Conservation (phyloP, 2,888 invertebrate species). For the Junonia oenone region DNA sequence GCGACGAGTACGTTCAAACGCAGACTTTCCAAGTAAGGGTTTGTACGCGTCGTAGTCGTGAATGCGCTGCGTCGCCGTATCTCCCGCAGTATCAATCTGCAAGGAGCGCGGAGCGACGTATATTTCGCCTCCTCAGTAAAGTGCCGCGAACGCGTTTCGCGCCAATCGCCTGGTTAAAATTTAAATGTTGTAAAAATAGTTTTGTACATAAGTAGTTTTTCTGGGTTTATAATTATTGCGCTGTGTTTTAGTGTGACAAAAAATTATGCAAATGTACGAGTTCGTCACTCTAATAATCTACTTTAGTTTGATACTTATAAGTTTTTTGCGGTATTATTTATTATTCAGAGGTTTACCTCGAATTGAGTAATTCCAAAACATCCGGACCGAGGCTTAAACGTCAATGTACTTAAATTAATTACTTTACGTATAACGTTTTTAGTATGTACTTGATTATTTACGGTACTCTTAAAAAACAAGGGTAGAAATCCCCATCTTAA, state of each 20-base stretch:
- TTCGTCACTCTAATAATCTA: not conserved
- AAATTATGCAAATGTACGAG: no score
- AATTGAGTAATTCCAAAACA: not conserved
- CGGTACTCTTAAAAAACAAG: not conserved
- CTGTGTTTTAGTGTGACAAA: not conserved
- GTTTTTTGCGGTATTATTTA: not conserved
- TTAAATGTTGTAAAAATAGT: no score
- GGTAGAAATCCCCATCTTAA: slow-evolving; percentile 30
- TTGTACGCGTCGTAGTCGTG: not conserved
- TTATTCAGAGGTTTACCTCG: no score
- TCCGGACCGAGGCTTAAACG: not conserved
- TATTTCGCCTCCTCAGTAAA: slow-evolving; percentile 30
- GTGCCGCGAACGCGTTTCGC: slow-evolving; percentile 36
- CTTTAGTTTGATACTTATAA: not conserved
- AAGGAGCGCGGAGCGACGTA: slow-evolving; percentile 55
- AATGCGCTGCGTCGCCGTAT: not conserved
- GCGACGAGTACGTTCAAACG: no score
- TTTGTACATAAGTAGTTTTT: no score
- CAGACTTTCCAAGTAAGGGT: no score
- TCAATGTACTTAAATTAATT: not conserved
- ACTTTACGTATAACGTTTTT: not conserved
- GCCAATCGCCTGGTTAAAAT: not conserved
- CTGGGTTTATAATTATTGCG: no score
- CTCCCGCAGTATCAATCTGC: slow-evolving; percentile 47
- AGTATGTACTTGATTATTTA: no score